Evolutionary conservation across 2,888 invertebrate species (phyloP), one percentile per base, ranked within the genome.

Genomic region (Callosobruchus maculatus): DNA sequence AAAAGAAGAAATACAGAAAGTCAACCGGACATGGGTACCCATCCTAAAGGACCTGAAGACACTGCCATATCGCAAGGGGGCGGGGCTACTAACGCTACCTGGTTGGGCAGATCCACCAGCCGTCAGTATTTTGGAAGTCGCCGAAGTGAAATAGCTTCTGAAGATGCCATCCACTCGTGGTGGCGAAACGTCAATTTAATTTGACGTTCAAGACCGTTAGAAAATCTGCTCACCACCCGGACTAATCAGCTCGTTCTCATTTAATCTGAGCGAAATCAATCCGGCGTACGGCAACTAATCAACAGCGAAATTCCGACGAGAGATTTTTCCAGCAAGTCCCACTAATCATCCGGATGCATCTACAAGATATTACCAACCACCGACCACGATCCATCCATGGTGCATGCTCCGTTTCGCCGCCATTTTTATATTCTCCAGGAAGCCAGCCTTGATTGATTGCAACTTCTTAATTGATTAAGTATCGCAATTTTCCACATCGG

Each of bases 381-480:
- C 49, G 13, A 18, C n/a, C n/a, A n/a, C n/a, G n/a, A n/a, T n/a
- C n/a, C 49, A 13, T 49, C 49, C 49, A 49, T 49, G 49, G 1
- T 13, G 9, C 49, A 49, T 49, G 49, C 49, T 49, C 49, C 49
- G 13, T 49, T 49, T 49, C 49, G 49, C 49, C 49, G 49, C 18
- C 49, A 49, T 49, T 49, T 49, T 49, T 49, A 49, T 49, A 49
- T 49, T 49, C 49, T 49, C 49, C 49, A 49, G 49, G 49, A 49
- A 49, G 49, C 49, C 49, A 18, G 49, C 49, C 49, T 82, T 82
- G 83, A 83, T 83, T 81, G 82, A 81, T 82, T 77, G 81, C 78
- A 78, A 80, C 77, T 78, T 78, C 75, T 78, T 82, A 83, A 83
- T 83, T 82, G 83, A 83, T 83, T 82, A 83, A 82, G 78, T 81